These are phyloP conservation scores for Vidua macroura DNA, from an alignment of 2,113 vertebrate genomes.

Conservation along the genomic window DNA sequence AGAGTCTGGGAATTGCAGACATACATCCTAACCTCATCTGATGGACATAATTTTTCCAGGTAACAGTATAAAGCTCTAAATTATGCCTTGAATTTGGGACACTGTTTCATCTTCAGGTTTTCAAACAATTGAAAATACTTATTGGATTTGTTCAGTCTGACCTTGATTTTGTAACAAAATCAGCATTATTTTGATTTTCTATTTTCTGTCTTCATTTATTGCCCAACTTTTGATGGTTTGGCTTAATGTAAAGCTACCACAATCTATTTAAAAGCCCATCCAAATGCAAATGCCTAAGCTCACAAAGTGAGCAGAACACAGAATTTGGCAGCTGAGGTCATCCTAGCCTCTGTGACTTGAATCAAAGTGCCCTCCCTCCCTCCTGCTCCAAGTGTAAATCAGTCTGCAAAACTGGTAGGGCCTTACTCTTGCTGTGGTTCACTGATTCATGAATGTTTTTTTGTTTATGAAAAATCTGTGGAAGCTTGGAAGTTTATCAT, in stretches of 20 bases:
- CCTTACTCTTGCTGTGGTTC: conserved; percentile 42
- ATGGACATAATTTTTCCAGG: conserved; percentile 2
- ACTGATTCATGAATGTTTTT: conserved; percentile 68
- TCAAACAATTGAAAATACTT: not conserved
- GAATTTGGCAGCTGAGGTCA: not conserved
- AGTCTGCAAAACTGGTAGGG: conserved; percentile 1
- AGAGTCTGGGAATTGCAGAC: not conserved
- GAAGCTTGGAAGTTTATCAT: conserved; percentile 33
- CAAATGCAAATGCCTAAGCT: not conserved
- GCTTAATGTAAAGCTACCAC: not conserved
- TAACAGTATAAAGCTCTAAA: not conserved
- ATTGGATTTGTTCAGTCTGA: not conserved
- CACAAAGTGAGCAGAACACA: not conserved
- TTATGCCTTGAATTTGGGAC: not conserved
- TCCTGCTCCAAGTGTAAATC: conserved; percentile 7
- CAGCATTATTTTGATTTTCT: not conserved
- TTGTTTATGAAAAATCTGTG: conserved; percentile 56
- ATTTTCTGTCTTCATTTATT: not conserved
- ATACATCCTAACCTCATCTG: conserved; percentile 7
- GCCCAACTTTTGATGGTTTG: not conserved
- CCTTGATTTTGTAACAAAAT: conserved; percentile 4
- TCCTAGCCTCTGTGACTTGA: not conserved
- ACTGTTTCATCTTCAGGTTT: not conserved
- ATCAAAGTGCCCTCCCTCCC: not conserved
- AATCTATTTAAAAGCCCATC: not conserved